Base-by-base conservation (phyloP, 2,888 invertebrate species). In the Caenorhabditis plicata region DNA sequence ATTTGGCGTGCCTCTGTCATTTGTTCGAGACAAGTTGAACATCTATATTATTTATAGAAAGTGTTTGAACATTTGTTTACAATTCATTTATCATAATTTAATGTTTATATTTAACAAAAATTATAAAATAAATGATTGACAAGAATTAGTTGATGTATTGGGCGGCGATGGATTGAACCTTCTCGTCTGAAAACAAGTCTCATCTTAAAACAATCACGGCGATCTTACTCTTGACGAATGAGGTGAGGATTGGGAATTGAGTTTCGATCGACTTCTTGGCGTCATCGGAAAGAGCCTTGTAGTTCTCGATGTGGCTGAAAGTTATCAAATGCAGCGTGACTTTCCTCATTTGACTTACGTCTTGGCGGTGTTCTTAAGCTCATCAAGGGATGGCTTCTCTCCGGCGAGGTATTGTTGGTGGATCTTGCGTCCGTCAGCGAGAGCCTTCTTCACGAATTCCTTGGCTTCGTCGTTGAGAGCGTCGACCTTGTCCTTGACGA, bases 161-260 rank as follows among this genome's bases (percentile, higher is more conserved):
- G 19, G 39, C 46, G 41, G 50, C 53, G 27, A 61, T 27, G 31
- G 47, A 38, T 47, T 61, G 50, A 39, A 61, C 46, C 48, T 61
- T 55, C 29, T 55, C 55, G 51, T 55, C 52, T 52, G 17, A 19
- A 0, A 4, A 4, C n/a, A n/a, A n/a, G n/a, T n/a, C n/a, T n/a
- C n/a, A n/a, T n/a, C n/a, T n/a, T n/a, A n/a, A n/a, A n/a, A n/a
- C n/a, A n/a, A n/a, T n/a, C n/a, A n/a, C n/a, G n/a, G n/a, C n/a
- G n/a, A n/a, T n/a, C 55, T 60, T 26, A 63, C 68, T 77, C 58
- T 71, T 62, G 67, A 75, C 54, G 52, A 77, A 62, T 35, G 51
- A 56, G 60, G 77, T 71, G 53, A 78, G 65, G 55, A 78, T 75
- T 52, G 77, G 77, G 75, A 78, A 64, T 40, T 74, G 35, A 9